phyloP scores from a whole-genome alignment of 2,797 vertebrate genomes.

The Rhinichthys osculus region DNA sequence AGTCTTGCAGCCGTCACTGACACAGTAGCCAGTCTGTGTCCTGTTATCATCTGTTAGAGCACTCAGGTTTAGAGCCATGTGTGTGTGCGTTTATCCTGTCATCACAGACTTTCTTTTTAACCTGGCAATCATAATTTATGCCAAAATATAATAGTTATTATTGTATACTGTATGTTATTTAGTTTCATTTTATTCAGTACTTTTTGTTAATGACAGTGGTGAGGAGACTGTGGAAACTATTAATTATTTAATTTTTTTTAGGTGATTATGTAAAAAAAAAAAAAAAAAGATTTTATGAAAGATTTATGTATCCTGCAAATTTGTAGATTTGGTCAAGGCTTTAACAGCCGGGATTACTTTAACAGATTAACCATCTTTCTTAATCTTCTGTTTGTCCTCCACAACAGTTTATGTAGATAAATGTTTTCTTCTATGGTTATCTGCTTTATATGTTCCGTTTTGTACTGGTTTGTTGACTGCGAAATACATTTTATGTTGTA shows the following conservation, averaged over 20 bases:
- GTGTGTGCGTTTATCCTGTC: slow-evolving; percentile 33
- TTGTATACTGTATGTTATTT: background rate
- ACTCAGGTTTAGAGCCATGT: slow-evolving; percentile 50
- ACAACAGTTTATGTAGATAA: background rate
- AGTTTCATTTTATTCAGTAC: background rate
- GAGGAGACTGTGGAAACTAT: background rate
- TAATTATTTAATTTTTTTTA: background rate
- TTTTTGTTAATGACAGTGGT: background rate
- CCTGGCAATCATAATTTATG: background rate
- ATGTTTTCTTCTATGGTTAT: background rate
- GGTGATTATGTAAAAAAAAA: background rate
- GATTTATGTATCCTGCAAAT: slow-evolving; percentile 15
- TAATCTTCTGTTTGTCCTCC: slow-evolving; percentile 24
- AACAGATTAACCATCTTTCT: slow-evolving; percentile 16
- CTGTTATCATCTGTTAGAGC: slow-evolving; percentile 59
- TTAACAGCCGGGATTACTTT: slow-evolving; percentile 35
- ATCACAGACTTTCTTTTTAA: background rate
- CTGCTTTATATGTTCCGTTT: background rate
- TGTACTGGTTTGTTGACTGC: background rate
- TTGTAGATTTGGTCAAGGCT: slow-evolving; percentile 9
- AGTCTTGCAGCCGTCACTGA: slow-evolving; percentile 70
- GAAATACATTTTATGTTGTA: background rate
- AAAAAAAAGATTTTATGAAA: background rate
- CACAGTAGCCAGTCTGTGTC: slow-evolving; percentile 66
- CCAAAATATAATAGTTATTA: background rate